Conservation (phyloP, 2,888 invertebrate species). For the Microdon myrmicae region DNA sequence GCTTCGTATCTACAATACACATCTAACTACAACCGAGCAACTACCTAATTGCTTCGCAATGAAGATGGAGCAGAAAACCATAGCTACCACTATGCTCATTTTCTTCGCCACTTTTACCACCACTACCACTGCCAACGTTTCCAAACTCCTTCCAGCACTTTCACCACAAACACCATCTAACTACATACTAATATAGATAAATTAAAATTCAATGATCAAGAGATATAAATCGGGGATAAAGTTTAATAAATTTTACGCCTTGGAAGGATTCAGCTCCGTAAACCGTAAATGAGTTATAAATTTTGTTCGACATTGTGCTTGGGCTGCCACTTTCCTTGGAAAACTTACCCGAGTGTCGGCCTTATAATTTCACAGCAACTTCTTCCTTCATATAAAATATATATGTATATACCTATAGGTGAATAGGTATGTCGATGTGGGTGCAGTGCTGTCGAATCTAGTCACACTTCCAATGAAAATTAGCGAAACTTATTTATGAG, state of each 20-base stretch:
- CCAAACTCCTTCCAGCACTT: background rate
- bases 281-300: slow-evolving; percentile 54
- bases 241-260: slow-evolving; percentile 53
- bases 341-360: too few species aligned
- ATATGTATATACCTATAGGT: too few species aligned
- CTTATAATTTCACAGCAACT: too few species aligned
- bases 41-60: slow-evolving; percentile 29
- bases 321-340: too few species aligned
- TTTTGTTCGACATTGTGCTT: slow-evolving; percentile 32
- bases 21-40: too few species aligned
- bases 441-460: too few species aligned
- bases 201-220: slow-evolving; percentile 54
- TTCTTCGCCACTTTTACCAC: slow-evolving; percentile 8
- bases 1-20: slow-evolving; percentile 1
- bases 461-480: too few species aligned
- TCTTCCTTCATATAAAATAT: too few species aligned
- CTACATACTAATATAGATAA: slow-evolving; percentile 34
- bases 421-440: too few species aligned
- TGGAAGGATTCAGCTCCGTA: slow-evolving; percentile 53
- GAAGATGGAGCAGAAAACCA: slow-evolving; percentile 3
- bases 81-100: too few species aligned
- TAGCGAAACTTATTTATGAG: too few species aligned
- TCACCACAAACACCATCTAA: too few species aligned
- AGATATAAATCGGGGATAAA: slow-evolving; percentile 53
- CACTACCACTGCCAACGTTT: background rate